Conservation (phyloP, 1,140 invertebrate species). For the Medauroidea extradentata region DNA sequence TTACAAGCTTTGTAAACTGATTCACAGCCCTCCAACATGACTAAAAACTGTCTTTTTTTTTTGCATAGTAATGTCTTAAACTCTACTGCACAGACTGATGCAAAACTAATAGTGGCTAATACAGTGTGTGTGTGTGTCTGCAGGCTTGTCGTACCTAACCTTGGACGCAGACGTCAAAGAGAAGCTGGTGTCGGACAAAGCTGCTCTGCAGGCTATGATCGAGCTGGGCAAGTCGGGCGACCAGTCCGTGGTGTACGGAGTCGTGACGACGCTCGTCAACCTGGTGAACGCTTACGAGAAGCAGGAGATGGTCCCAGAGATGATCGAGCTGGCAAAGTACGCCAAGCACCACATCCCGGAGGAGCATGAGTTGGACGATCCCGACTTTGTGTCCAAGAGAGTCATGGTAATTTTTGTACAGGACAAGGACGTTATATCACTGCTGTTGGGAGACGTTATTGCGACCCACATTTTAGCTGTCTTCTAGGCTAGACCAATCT, state of each 20-base stretch:
- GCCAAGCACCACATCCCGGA: conserved; percentile 99
- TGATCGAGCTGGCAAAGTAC: conserved; percentile 97
- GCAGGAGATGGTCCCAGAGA: conserved; percentile 93
- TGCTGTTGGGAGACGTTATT: no score
- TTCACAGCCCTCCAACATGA: no score
- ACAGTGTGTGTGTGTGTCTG: no score
- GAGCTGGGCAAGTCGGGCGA: conserved; percentile 77
- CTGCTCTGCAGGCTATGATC: conserved; percentile 79
- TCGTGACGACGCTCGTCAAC: conserved; percentile 94
- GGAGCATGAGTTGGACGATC: conserved; percentile 90
- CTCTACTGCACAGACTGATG: no score
- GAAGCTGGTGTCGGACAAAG: conserved; percentile 82
- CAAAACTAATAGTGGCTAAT: no score
- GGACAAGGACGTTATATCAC: no score
- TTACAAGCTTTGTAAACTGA: no score
- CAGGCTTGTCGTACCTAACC: conserved; percentile 87
- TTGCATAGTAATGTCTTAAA: no score
- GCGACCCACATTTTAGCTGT: no score
- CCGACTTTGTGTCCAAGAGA: conserved; percentile 85
- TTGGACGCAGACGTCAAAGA: conserved; percentile 99
- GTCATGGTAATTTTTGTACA: conserved; percentile 45
- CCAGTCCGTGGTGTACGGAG: conserved; percentile 85
- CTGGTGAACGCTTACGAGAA: conserved; percentile 98
- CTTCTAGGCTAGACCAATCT: no score
- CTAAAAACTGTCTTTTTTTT: no score